Percentiles rank a stretch among this genome's conserved stretches.
These are phyloP conservation scores for Menidia beryllina DNA, from an alignment of 2,113 vertebrate genomes.

Conservation along the genomic window DNA sequence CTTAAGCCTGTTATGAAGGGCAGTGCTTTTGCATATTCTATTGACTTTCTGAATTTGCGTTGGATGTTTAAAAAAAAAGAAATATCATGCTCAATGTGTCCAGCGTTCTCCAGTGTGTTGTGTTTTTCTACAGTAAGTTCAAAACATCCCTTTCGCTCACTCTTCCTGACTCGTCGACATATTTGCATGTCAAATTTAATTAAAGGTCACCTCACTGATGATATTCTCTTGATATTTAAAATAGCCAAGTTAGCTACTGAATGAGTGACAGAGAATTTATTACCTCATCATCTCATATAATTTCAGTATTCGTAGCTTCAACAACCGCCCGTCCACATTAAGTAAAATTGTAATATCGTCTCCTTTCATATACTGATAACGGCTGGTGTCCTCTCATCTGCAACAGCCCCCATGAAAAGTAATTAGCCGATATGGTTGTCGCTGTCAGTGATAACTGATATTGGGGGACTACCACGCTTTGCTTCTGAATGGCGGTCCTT, in stretches of 20 bases:
- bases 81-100: slow-evolving; percentile 3
- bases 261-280: slow-evolving; percentile 55
- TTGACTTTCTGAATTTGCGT: slow-evolving; percentile 30
- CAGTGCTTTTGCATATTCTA: slow-evolving; percentile 47
- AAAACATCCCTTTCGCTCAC: slow-evolving; percentile 19
- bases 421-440: slow-evolving; percentile 79
- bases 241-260: slow-evolving; percentile 40
- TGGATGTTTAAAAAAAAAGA: slow-evolving; percentile 24
- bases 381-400: slow-evolving; percentile 63
- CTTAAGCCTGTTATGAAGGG: slow-evolving; percentile 26
- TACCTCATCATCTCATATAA: slow-evolving; percentile 46
- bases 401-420: slow-evolving; percentile 66
- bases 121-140: slow-evolving; percentile 18
- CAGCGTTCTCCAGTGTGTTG: slow-evolving; percentile 10
- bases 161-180: slow-evolving; percentile 46
- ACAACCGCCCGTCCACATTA: slow-evolving; percentile 27
- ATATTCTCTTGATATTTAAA: slow-evolving; percentile 65
- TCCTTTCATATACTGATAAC: slow-evolving; percentile 64
- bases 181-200: slow-evolving; percentile 70
- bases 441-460: slow-evolving; percentile 79
- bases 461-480: slow-evolving; percentile 69
- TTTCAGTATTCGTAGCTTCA: slow-evolving; percentile 49
- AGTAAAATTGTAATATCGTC: slow-evolving; percentile 53
- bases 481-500: slow-evolving; percentile 59
- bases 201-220: slow-evolving; percentile 71